A percentile compares a stretch with the other conserved stretches of the same genome.
Evolutionary conservation across 2,113 vertebrate genomes (phyloP).

Genomic region (Gorsachius goisagi): DNA sequence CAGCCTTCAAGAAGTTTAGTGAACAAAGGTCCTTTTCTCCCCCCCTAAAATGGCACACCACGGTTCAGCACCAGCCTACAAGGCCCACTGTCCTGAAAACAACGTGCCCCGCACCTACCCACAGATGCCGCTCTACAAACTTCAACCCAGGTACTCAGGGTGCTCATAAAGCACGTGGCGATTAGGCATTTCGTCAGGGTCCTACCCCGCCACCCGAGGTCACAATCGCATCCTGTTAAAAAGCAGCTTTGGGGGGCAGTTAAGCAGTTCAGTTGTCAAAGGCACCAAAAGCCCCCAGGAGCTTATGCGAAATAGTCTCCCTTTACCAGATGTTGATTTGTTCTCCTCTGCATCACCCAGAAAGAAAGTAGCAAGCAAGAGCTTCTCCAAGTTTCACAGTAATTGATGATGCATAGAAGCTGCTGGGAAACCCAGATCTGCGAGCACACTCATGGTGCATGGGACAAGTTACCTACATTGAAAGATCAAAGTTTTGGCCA

Average conservation of each 20-base stretch:
- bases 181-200: accelerated
- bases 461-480: neutral
- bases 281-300: neutral
- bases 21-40: neutral
- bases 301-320: neutral
- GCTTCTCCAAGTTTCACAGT: neutral
- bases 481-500: neutral
- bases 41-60: neutral
- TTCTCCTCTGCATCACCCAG: neutral
- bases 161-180: neutral
- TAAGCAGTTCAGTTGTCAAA: neutral
- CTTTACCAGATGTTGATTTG: neutral
- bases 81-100: neutral
- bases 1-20: neutral
- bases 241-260: neutral
- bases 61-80: neutral
- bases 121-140: neutral
- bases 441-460: neutral
- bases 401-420: neutral
- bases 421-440: neutral
- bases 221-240: neutral
- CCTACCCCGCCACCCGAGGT: accelerated
- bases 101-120: neutral
- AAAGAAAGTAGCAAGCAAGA: neutral
- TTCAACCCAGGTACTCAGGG: neutral